Evolutionary conservation across 1,140 invertebrate genomes (phyloP).

Genomic region (Drosophila punjabiensis): DNA sequence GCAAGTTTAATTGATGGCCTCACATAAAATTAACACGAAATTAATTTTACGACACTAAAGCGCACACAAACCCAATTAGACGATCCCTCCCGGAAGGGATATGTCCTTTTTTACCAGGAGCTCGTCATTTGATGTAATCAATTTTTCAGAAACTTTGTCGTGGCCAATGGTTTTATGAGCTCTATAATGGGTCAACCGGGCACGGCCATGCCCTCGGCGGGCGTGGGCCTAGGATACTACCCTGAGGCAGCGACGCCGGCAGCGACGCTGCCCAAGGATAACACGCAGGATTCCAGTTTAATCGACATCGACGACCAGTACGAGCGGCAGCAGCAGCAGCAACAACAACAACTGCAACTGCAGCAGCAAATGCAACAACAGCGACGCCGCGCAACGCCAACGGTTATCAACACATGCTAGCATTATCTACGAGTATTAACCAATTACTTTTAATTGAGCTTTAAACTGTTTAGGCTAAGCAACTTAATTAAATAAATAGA

Average conservation of each 20-base stretch:
- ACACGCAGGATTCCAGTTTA: conserved; percentile 57
- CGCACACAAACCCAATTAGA: conserved; percentile 78
- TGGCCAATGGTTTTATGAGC: conserved; percentile 85
- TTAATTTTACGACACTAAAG: conserved; percentile 82
- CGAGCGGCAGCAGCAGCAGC: conserved; percentile 14
- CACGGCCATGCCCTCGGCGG: conserved; percentile 29
- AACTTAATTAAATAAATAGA: conserved; percentile 26
- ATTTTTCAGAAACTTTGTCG: conserved; percentile 85
- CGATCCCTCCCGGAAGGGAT: conserved; percentile 6
- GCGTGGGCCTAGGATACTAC: conserved; percentile 61
- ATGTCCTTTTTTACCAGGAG: conserved; percentile 10
- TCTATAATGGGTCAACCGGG: conserved; percentile 78
- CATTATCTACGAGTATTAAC: conserved; percentile 40
- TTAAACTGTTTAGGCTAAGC: conserved; percentile 59
- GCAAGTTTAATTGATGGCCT: conserved; percentile 76
- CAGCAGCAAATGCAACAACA: conserved; percentile 24
- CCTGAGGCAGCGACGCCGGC: conserved; percentile 28
- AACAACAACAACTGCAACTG: conserved; percentile 34
- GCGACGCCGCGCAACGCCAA: conserved; percentile 45
- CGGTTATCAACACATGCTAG: conserved; percentile 78
- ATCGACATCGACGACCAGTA: conserved; percentile 51
- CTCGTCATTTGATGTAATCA: conserved; percentile 72
- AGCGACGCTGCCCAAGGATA: conserved; percentile 39
- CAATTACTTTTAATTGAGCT: conserved; percentile 57
- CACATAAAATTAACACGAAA: conserved; percentile 85